Base-by-base conservation (phyloP, 2,888 invertebrate species). In the Corbicula japonica region DNA sequence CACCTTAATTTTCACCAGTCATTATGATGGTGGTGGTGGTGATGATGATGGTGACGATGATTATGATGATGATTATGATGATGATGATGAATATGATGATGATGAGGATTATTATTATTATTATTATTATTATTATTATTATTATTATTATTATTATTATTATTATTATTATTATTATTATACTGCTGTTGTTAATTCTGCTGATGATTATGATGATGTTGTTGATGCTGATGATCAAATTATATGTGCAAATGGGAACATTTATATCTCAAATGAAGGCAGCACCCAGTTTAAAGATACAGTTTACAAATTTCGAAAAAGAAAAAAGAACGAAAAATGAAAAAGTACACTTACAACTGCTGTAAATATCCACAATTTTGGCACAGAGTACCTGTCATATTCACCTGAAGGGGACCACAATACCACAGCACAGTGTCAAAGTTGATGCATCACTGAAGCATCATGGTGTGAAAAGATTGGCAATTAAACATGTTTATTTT, bases 401-500 rank as follows among this genome's bases (percentile, higher is more conserved):
- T 10, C 54, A 54, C 2, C 54, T 30, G 32, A n/a, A 54, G 10
- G n/a, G 32, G 32, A 35, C 23, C 34, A 12, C 58, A 34, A 3
- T 30, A 30, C n/a, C 15, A 26, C 12, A 23, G 23, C 23, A 18
- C 21, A 48, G 8, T 12, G n/a, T 48, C 10, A 10, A 10, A 41
- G 15, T 12, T 18, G 15, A 41, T 41, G 41, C 34, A 18, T 30
- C 56, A 18, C 5, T 32, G 12, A 34, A 32, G 12, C n/a, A 32
- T 8, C 58, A 34, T n/a, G 21, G n/a, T 2, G 58, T 35, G 58
- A 58, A 28, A 58, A 21, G 28, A 21, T 1, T 35, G 3, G 58
- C 21, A 58, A 58, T 58, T n/a, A 58, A 58, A 58, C 26, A 58
- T 35, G 58, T 35, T 58, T n/a, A 58, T 58, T 58, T 35, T 58